Evolutionary conservation across 2,797 vertebrate genomes (phyloP).

Genomic region (Glossophaga mutica): DNA sequence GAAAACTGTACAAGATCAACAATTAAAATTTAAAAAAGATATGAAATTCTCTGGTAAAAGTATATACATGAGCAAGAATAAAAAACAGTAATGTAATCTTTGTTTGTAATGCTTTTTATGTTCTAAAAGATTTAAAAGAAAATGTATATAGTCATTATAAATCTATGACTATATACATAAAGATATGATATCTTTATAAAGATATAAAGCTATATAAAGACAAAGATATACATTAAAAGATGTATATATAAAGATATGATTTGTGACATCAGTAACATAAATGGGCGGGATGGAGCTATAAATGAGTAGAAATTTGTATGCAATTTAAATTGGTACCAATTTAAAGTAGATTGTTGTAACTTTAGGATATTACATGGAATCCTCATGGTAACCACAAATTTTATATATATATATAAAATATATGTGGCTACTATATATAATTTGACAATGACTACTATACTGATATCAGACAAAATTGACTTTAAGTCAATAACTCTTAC

Average conservation of each 20-base stretch:
- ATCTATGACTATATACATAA: not conserved
- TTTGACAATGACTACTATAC: not conserved
- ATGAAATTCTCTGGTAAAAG: not conserved
- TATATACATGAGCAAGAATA: not conserved
- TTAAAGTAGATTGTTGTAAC: not conserved
- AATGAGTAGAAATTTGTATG: not conserved
- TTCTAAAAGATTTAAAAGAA: not conserved
- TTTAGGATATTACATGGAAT: not conserved
- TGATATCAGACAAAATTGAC: too few species aligned
- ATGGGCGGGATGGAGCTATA: not conserved
- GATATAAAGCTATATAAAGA: too few species aligned
- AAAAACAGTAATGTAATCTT: not conserved
- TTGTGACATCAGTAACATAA: not conserved
- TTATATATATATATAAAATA: not conserved
- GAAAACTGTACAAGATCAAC: too few species aligned
- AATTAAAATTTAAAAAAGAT: too few species aligned
- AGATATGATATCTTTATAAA: too few species aligned
- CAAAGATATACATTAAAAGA: too few species aligned
- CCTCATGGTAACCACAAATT: not conserved
- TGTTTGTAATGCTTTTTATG: not conserved
- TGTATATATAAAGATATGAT: not conserved
- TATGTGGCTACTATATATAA: too few species aligned
- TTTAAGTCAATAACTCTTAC: too few species aligned
- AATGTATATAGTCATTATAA: not conserved
- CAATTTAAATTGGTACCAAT: not conserved